Conservation (phyloP, 2,888 invertebrate genomes). For the Erynnis tages region DNA sequence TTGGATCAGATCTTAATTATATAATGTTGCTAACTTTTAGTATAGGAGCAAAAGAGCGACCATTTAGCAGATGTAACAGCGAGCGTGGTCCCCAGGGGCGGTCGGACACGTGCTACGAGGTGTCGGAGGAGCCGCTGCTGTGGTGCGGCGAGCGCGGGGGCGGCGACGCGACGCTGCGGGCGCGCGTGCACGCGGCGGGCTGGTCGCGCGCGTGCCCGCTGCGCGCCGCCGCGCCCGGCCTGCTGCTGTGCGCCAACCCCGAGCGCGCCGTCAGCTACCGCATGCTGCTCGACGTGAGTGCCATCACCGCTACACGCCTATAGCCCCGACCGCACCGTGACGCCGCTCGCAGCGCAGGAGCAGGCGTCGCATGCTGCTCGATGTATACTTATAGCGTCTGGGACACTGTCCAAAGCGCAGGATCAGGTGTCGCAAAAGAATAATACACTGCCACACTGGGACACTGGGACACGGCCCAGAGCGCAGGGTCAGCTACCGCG, state of each 20-base stretch:
- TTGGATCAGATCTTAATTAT: too few relatives aligned
- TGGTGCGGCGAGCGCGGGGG: conserved; percentile 62
- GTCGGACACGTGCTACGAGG: conserved; percentile 82
- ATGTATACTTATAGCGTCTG: too few relatives aligned
- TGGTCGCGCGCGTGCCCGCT: conserved; percentile 85
- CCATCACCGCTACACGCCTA: conserved; percentile 36
- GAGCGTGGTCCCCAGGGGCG: conserved; percentile 84
- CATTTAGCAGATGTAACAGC: too few relatives aligned
- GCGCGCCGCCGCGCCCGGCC: conserved; percentile 88
- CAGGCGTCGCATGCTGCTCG: too few relatives aligned
- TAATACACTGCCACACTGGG: conserved; percentile 89
- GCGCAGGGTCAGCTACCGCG: conserved; percentile 86
- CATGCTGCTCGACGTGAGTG: conserved; percentile 83
- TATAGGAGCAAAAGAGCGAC: too few relatives aligned
- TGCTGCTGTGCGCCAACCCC: conserved; percentile 86
- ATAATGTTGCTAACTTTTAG: too few relatives aligned
- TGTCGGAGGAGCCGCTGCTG: conserved; percentile 84
- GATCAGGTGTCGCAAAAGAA: too few relatives aligned
- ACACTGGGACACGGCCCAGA: conserved; percentile 86
- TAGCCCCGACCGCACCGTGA: too few relatives aligned
- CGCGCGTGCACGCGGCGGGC: conserved; percentile 83
- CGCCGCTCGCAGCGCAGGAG: too few relatives aligned
- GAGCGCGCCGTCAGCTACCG: conserved; percentile 88
- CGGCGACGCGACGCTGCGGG: conserved; percentile 54
- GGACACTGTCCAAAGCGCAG: too few relatives aligned